Percentiles rank a stretch among this genome's conserved stretches.
phyloP scores from a whole-genome alignment of 2,113 vertebrate species.

The Poecilia latipinna region DNA sequence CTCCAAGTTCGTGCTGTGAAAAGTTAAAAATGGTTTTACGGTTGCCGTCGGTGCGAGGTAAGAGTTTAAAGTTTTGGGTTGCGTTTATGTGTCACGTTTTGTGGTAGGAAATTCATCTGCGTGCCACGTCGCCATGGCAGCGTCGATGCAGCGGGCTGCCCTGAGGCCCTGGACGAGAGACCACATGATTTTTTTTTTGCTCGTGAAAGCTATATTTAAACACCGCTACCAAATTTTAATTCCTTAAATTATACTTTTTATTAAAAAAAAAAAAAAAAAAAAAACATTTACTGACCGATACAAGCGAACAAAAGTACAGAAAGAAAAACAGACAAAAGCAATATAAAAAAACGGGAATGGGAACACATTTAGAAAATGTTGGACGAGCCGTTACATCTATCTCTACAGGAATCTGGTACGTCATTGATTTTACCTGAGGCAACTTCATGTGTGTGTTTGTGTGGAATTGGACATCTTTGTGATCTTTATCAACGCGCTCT shows the following conservation, averaged over 20 bases:
- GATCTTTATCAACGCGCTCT: conserved; percentile 68
- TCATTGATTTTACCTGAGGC: conserved; percentile 65
- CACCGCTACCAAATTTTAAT: conserved; percentile 17
- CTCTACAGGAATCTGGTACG: conserved; percentile 62
- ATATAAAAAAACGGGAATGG: conserved; percentile 21
- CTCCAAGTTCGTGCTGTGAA: neutral
- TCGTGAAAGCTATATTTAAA: conserved; percentile 30
- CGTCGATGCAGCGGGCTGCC: conserved; percentile 33
- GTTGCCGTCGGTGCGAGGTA: conserved; percentile 7
- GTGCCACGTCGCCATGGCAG: conserved; percentile 42
- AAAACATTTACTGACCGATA: conserved; percentile 34
- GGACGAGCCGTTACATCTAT: conserved; percentile 47
- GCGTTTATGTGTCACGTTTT: conserved; percentile 37
- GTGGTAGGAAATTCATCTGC: conserved; percentile 10
- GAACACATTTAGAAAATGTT: conserved; percentile 5
- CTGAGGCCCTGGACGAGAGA: conserved; percentile 8
- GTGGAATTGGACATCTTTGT: conserved; percentile 70
- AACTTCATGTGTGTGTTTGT: conserved; percentile 20
- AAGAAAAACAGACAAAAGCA: conserved; percentile 8
- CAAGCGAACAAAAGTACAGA: neutral
- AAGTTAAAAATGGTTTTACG: conserved; percentile 23
- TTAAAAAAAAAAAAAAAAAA: conserved; percentile 44
- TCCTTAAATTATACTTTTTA: conserved; percentile 35
- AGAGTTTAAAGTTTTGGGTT: conserved; percentile 37
- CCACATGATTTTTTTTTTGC: neutral